These are phyloP conservation scores for Semnornis frantzii DNA, from an alignment of 2,113 vertebrate genomes.

Conservation along the genomic window DNA sequence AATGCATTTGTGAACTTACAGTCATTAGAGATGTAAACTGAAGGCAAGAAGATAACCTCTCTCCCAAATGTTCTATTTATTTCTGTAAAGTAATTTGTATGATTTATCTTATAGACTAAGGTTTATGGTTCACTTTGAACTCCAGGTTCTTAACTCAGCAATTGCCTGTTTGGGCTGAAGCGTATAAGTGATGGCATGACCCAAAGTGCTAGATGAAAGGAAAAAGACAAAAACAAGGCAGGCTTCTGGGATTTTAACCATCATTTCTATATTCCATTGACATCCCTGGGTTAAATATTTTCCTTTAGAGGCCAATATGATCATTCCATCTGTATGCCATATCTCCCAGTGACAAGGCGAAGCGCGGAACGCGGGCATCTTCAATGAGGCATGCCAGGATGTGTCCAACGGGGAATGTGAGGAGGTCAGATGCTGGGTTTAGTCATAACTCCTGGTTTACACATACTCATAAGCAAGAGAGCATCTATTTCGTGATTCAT, in stretches of 20 bases:
- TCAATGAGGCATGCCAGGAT: not conserved
- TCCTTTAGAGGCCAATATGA: constrained; percentile 57
- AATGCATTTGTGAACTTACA: constrained; percentile 75
- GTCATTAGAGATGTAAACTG: constrained; percentile 76
- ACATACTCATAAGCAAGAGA: not conserved
- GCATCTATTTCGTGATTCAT: not conserved
- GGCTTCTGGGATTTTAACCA: constrained; percentile 71
- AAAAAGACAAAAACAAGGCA: constrained; percentile 70
- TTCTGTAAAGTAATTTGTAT: constrained; percentile 79
- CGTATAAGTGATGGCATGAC: constrained; percentile 74
- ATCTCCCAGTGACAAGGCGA: constrained; percentile 16
- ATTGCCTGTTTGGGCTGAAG: constrained; percentile 72
- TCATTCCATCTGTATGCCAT: constrained; percentile 22
- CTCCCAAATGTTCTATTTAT: constrained; percentile 75
- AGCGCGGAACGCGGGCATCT: not conserved
- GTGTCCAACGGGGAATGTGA: not conserved
- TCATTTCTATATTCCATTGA: constrained; percentile 67
- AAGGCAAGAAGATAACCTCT: constrained; percentile 76
- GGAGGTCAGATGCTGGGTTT: constrained; percentile 6
- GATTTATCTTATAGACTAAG: constrained; percentile 75
- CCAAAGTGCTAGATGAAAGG: constrained; percentile 74
- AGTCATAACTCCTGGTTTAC: not conserved
- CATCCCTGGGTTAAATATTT: constrained; percentile 70
- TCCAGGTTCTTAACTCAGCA: constrained; percentile 75
- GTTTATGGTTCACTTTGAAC: constrained; percentile 79